Conservation (phyloP, 2,113 vertebrate genomes). For the Laterallus jamaicensis region DNA sequence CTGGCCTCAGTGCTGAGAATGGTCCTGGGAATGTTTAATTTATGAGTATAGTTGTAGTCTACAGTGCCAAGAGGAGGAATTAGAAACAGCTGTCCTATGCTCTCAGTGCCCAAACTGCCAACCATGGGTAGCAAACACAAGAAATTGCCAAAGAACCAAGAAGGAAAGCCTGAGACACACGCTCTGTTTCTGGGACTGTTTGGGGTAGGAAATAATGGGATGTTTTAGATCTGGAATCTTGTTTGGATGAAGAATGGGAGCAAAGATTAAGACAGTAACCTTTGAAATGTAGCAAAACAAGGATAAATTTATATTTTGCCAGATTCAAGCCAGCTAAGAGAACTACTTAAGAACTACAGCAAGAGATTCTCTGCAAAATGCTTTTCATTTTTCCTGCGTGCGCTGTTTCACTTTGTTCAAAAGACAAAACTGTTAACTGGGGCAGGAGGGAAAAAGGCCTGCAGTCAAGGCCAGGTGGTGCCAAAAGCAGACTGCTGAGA, state of each 20-base stretch:
- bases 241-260: neutral
- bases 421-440: neutral
- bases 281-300: neutral
- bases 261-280: neutral
- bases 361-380: neutral
- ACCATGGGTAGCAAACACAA: neutral
- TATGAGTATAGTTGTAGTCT: constrained; percentile 4
- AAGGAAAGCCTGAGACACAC: neutral
- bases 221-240: neutral
- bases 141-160: neutral
- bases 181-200: neutral
- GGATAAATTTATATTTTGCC: neutral
- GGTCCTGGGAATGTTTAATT: constrained; percentile 41
- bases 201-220: neutral
- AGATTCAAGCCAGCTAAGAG: neutral
- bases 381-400: neutral
- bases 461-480: neutral
- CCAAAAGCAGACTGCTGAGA: neutral
- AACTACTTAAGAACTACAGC: neutral
- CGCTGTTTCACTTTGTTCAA: neutral
- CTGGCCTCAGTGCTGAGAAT: constrained; percentile 8
- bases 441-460: neutral
- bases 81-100: constrained; percentile 24
- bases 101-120: neutral
- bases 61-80: neutral